These are phyloP conservation scores for Pantherophis guttatus DNA, from an alignment of 2,113 vertebrate species.

Conservation along the genomic window DNA sequence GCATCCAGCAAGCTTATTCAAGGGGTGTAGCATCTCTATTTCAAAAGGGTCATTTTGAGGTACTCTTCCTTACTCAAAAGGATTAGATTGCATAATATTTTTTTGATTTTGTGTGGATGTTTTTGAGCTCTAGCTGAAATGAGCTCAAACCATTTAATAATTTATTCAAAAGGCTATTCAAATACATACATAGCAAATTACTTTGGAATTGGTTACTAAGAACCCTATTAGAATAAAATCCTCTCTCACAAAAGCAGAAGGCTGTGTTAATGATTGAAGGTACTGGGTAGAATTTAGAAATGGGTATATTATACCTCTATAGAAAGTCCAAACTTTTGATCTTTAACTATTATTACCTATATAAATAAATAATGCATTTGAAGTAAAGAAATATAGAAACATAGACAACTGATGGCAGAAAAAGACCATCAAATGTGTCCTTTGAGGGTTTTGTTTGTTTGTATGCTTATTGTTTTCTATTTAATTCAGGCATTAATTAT, in stretches of 20 bases:
- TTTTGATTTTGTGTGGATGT: not conserved
- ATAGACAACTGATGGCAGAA: not conserved
- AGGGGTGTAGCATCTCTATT: not conserved
- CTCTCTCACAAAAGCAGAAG: not conserved
- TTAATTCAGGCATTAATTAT: not conserved
- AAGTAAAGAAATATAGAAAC: not conserved
- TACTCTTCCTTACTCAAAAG: not conserved
- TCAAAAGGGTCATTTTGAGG: not conserved
- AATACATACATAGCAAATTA: not conserved
- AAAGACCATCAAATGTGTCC: not conserved
- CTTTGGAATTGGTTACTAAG: not conserved
- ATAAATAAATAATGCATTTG: conserved; percentile 1
- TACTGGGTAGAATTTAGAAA: conserved; percentile 4
- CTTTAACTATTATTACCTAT: not conserved
- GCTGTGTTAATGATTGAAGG: conserved; percentile 13
- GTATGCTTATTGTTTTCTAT: not conserved
- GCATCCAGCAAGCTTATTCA: not conserved
- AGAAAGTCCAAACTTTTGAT: not conserved
- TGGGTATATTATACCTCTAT: not conserved
- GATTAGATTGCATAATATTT: not conserved
- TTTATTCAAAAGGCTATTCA: not conserved
- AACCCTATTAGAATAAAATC: not conserved
- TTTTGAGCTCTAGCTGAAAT: not conserved
- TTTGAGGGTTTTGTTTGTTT: not conserved
- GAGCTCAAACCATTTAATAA: not conserved